phyloP scores from a whole-genome alignment of 2,797 vertebrate species.

The Sarcophilus harrisii region DNA sequence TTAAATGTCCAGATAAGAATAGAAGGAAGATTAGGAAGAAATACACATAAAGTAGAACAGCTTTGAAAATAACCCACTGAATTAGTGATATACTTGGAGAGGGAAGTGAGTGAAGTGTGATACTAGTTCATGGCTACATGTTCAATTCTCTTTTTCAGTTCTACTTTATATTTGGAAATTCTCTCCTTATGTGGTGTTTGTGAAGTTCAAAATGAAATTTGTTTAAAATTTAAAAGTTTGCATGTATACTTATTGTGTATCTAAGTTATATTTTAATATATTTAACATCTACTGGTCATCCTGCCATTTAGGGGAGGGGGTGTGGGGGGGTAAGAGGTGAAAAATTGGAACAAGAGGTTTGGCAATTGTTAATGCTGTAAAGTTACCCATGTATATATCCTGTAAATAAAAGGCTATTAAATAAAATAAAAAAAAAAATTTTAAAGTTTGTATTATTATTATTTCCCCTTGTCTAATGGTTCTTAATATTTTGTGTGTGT shows the following conservation, averaged over 20 bases:
- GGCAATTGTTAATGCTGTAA: too few relatives aligned
- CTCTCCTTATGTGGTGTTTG: background rate
- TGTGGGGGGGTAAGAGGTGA: too few relatives aligned
- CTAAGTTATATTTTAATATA: too few relatives aligned
- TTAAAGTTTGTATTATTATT: background rate
- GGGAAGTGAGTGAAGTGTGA: background rate
- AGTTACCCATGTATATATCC: too few relatives aligned
- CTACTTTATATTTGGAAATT: background rate
- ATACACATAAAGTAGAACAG: background rate
- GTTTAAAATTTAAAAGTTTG: background rate
- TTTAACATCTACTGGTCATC: too few relatives aligned
- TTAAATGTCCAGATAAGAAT: background rate
- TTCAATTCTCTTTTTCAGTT: background rate
- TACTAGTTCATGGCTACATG: background rate
- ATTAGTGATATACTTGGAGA: background rate
- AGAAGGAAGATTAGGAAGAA: background rate
- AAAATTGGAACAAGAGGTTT: too few relatives aligned
- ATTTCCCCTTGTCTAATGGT: background rate
- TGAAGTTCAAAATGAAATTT: background rate
- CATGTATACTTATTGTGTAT: too few relatives aligned
- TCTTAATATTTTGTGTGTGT: background rate
- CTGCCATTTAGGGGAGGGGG: too few relatives aligned
- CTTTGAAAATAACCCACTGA: background rate
- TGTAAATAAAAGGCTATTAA: too few relatives aligned
- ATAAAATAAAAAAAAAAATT: too few relatives aligned